Conservation (phyloP, 2,888 invertebrate genomes). For the Cephus runcator region DNA sequence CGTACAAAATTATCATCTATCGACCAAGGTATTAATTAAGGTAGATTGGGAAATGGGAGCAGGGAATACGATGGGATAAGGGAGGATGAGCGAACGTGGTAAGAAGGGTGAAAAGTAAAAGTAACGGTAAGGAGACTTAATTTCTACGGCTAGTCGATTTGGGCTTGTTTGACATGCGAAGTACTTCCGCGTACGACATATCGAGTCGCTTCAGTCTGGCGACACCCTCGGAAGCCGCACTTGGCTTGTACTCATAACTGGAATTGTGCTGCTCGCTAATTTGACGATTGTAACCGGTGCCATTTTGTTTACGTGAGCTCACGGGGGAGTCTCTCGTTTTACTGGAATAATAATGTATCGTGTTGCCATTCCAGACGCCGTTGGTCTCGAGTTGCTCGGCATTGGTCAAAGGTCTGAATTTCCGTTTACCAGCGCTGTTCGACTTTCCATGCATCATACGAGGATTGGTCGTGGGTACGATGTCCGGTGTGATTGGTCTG, state of each 20-base stretch:
- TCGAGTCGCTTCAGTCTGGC: slow-evolving; percentile 84
- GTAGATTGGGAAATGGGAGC: background rate
- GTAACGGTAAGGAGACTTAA: slow-evolving; percentile 9
- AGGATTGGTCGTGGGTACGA: slow-evolving; percentile 74
- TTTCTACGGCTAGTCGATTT: slow-evolving; percentile 49
- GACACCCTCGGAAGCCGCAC: slow-evolving; percentile 85
- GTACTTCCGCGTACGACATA: slow-evolving; percentile 86
- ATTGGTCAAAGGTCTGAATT: slow-evolving; percentile 67
- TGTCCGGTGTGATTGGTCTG: slow-evolving; percentile 38
- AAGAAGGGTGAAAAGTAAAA: background rate
- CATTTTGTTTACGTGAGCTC: slow-evolving; percentile 23
- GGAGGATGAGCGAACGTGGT: background rate
- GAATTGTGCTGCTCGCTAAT: slow-evolving; percentile 54
- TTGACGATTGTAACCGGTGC: slow-evolving; percentile 23
- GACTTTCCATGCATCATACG: slow-evolving; percentile 71
- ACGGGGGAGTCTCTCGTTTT: slow-evolving; percentile 61
- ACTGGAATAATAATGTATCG: slow-evolving; percentile 73
- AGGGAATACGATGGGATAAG: background rate
- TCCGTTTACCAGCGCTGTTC: slow-evolving; percentile 69
- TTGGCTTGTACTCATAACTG: slow-evolving; percentile 69
- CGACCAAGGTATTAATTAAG: background rate
- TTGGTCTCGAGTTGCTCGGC: slow-evolving; percentile 47
- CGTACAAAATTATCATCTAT: background rate
- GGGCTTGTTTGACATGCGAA: slow-evolving; percentile 75
- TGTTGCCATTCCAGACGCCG: slow-evolving; percentile 77